These are phyloP conservation scores for Frieseomelitta varia DNA, from an alignment of 1,140 invertebrate genomes.

Conservation along the genomic window DNA sequence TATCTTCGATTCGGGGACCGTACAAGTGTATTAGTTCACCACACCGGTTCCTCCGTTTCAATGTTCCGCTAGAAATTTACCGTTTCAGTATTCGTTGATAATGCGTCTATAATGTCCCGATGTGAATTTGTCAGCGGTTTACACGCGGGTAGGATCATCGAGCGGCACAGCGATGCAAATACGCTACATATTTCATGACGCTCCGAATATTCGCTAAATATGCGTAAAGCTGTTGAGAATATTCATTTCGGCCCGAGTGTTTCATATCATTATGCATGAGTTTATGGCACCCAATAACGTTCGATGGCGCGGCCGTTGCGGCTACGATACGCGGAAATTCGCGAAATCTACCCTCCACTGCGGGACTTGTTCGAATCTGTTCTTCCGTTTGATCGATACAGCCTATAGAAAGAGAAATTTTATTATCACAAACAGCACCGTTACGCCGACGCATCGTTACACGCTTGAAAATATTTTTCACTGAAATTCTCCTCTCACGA, in stretches of 20 bases:
- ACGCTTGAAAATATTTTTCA: neutral
- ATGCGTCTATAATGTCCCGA: slow-evolving; percentile 1
- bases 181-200: slow-evolving; percentile 47
- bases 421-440: neutral
- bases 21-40: neutral
- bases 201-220: slow-evolving; percentile 49
- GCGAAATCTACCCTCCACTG: neutral
- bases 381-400: too few species aligned
- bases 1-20: neutral
- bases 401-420: neutral
- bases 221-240: slow-evolving; percentile 46
- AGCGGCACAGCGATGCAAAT: slow-evolving; percentile 30
- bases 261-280: slow-evolving; percentile 35
- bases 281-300: slow-evolving; percentile 19
- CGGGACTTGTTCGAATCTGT: neutral
- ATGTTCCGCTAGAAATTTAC: neutral
- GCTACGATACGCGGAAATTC: too few species aligned
- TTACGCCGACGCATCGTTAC: neutral
- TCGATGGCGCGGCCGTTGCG: neutral
- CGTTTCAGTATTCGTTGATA: neutral
- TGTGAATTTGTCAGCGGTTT: slow-evolving; percentile 46
- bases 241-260: slow-evolving; percentile 38
- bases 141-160: slow-evolving; percentile 32
- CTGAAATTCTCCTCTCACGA: neutral
- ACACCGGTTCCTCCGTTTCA: neutral